A percentile compares a stretch with the other conserved stretches of the same genome.
phyloP scores from a whole-genome alignment of 2,888 invertebrate genomes.

The Drosophila mayaguana region DNA sequence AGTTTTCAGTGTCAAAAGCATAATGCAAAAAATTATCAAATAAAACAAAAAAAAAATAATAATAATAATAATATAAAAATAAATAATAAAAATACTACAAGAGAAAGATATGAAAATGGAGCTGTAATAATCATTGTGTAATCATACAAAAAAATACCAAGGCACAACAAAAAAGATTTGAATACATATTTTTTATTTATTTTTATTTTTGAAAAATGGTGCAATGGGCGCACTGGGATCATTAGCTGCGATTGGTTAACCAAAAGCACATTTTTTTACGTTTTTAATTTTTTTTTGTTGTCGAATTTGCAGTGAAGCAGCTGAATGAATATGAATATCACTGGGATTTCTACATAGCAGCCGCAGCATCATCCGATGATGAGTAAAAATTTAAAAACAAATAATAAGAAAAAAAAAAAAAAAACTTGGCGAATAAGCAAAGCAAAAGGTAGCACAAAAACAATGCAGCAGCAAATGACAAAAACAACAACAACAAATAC shows the following conservation, averaged over 20 bases:
- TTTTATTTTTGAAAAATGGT: slow-evolving; percentile 47
- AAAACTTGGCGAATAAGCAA: slow-evolving; percentile 28
- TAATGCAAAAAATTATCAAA: slow-evolving; percentile 39
- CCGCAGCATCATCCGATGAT: slow-evolving; percentile 49
- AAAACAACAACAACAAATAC: slow-evolving; percentile 6
- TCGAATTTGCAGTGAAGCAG: slow-evolving; percentile 69
- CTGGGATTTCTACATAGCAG: slow-evolving; percentile 68
- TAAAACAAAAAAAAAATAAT: slow-evolving; percentile 9
- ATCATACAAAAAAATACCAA: slow-evolving; percentile 43
- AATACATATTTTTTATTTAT: slow-evolving; percentile 55
- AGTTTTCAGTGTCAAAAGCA: slow-evolving; percentile 69
- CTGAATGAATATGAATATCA: slow-evolving; percentile 76
- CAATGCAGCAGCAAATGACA: slow-evolving; percentile 34
- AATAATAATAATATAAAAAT: no score
- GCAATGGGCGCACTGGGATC: slow-evolving; percentile 64
- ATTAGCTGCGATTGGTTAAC: slow-evolving; percentile 71
- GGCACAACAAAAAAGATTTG: slow-evolving; percentile 56
- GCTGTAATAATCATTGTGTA: slow-evolving; percentile 67
- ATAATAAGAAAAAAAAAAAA: slow-evolving; percentile 22
- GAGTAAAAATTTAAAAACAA: slow-evolving; percentile 43
- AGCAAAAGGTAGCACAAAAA: slow-evolving; percentile 35
- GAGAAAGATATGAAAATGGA: slow-evolving; percentile 43
- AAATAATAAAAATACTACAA: slow-evolving; percentile 29
- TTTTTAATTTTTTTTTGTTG: slow-evolving; percentile 28
- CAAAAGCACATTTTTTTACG: slow-evolving; percentile 38